These are phyloP conservation scores for Tetrao urogallus DNA, from an alignment of 2,113 vertebrate species.

Conservation along the genomic window DNA sequence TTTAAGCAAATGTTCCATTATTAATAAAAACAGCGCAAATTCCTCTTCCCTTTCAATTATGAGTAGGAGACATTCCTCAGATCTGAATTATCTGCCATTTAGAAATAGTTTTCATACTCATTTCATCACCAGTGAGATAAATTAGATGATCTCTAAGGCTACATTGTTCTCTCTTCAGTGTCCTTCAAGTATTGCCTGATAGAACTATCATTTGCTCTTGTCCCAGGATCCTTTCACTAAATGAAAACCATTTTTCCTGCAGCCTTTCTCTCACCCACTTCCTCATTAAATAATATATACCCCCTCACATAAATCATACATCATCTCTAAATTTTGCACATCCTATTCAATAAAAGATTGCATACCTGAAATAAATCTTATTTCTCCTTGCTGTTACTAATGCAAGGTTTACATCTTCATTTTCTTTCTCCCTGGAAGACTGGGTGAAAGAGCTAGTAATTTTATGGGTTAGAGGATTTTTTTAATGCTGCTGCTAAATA, in stretches of 20 bases:
- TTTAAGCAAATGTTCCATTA: conserved; percentile 60
- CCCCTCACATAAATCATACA: not conserved
- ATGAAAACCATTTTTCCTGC: conserved; percentile 1
- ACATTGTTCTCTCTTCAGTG: not conserved
- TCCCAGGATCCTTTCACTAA: conserved; percentile 30
- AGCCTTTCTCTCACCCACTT: not conserved
- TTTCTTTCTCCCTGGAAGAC: not conserved
- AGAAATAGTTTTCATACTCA: conserved; percentile 41
- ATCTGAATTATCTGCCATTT: conserved; percentile 52
- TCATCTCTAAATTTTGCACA: conserved; percentile 52
- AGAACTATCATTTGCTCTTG: conserved; percentile 30
- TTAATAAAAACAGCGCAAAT: conserved; percentile 59
- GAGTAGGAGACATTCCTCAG: conserved; percentile 3
- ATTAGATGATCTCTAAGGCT: conserved; percentile 31
- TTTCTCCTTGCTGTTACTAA: conserved; percentile 24
- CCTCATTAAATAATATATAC: conserved; percentile 40
- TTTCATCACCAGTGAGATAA: conserved; percentile 46
- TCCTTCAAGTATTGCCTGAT: conserved; percentile 24
- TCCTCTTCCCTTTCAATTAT: conserved; percentile 35
- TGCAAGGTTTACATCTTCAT: not conserved
- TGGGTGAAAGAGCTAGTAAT: not conserved
- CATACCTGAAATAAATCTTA: conserved; percentile 25
- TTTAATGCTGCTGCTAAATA: conserved; percentile 9
- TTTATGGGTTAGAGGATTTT: not conserved
- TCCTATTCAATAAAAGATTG: conserved; percentile 56